Evolutionary conservation across 2,113 vertebrate genomes (phyloP).

Genomic region (Perca schrenkii): DNA sequence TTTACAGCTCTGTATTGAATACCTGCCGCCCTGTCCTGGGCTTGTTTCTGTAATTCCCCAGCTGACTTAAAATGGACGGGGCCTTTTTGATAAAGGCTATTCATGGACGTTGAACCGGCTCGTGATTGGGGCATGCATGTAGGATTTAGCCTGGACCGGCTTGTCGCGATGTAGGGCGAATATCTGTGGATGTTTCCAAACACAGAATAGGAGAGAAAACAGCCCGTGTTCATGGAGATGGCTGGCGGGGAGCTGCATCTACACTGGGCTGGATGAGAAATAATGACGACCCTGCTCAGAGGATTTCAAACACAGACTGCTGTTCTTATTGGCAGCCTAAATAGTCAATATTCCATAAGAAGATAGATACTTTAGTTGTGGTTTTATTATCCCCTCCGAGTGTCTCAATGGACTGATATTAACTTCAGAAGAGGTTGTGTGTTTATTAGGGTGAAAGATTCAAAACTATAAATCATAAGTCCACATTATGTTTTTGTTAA

Average conservation of each 20-base stretch:
- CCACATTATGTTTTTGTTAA: background rate
- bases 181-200: slow-evolving; percentile 53
- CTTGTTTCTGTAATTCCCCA: slow-evolving; percentile 50
- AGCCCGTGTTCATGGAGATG: slow-evolving; percentile 61
- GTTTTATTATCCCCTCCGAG: slow-evolving; percentile 14
- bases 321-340: slow-evolving; percentile 52
- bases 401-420: slow-evolving; percentile 38
- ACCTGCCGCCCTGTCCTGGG: slow-evolving; percentile 49
- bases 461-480: slow-evolving; percentile 30
- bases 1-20: slow-evolving; percentile 49
- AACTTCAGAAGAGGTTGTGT: slow-evolving; percentile 21
- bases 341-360: slow-evolving; percentile 16
- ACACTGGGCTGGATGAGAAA: slow-evolving; percentile 64
- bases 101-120: slow-evolving; percentile 64
- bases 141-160: slow-evolving; percentile 65
- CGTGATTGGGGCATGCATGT: slow-evolving; percentile 45
- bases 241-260: slow-evolving; percentile 68
- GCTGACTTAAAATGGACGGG: slow-evolving; percentile 76
- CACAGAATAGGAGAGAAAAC: slow-evolving; percentile 39
- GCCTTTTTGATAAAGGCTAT: slow-evolving; percentile 52
- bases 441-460: slow-evolving; percentile 25
- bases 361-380: slow-evolving; percentile 29
- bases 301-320: slow-evolving; percentile 59
- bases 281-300: slow-evolving; percentile 67
- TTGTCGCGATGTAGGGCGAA: slow-evolving; percentile 71